These are phyloP conservation scores for Turnix velox DNA, from an alignment of 2,113 vertebrate species.

Conservation along the genomic window DNA sequence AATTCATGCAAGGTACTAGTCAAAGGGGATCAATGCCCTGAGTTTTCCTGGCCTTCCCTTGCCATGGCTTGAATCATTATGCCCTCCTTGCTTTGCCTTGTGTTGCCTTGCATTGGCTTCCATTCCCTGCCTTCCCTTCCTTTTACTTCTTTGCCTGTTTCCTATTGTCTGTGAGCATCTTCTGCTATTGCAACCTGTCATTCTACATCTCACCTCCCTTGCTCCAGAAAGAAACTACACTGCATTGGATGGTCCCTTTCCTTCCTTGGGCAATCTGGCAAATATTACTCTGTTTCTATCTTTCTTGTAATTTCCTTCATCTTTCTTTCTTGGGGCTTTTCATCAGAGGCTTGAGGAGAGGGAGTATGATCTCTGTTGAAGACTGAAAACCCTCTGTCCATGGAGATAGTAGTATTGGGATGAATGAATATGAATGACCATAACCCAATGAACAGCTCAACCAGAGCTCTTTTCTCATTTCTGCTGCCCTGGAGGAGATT, in stretches of 20 bases:
- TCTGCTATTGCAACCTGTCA: neutral
- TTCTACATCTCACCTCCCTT: neutral
- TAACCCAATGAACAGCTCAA: too few relatives aligned
- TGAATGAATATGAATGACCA: neutral
- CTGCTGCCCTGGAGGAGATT: neutral
- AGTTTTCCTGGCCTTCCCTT: too few relatives aligned
- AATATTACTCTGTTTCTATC: neutral
- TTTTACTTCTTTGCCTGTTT: too few relatives aligned
- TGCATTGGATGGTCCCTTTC: neutral
- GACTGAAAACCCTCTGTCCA: neutral
- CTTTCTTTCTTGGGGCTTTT: neutral
- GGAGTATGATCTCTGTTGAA: neutral
- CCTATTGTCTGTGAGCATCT: too few relatives aligned
- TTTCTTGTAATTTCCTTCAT: neutral
- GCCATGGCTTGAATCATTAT: too few relatives aligned
- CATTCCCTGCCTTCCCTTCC: too few relatives aligned
- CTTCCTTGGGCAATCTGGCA: neutral
- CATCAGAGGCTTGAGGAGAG: neutral
- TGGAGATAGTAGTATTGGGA: neutral
- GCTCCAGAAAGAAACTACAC: neutral
- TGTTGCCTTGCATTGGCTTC: too few relatives aligned
- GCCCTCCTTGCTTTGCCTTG: too few relatives aligned
- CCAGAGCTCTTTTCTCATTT: neutral
- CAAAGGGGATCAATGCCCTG: too few relatives aligned
- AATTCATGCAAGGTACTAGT: too few relatives aligned